Evolutionary conservation across 2,888 invertebrate genomes (phyloP).

Genomic region (Oegoconia quadripuncta): DNA sequence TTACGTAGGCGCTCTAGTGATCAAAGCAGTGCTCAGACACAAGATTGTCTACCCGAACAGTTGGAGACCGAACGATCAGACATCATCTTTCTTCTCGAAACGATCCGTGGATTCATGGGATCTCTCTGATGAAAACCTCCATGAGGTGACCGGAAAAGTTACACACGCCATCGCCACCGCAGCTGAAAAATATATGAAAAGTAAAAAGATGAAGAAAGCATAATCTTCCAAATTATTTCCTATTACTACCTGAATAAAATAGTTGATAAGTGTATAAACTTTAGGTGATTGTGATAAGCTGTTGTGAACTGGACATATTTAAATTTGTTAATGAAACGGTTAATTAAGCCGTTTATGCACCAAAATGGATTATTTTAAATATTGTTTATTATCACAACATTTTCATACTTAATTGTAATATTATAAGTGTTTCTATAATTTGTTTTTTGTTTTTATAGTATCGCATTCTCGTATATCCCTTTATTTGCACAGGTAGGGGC

Average conservation of each 20-base stretch:
- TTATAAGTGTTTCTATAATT: too few relatives aligned
- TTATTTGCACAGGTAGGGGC: too few relatives aligned
- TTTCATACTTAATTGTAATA: too few relatives aligned
- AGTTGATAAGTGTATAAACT: slow-evolving; percentile 13
- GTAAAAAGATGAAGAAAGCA: slow-evolving; percentile 26
- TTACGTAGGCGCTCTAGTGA: slow-evolving; percentile 84
- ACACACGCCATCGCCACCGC: slow-evolving; percentile 62
- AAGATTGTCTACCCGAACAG: slow-evolving; percentile 83
- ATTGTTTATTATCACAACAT: slow-evolving; percentile 70
- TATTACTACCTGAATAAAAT: slow-evolving; percentile 14
- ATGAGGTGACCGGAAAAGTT: slow-evolving; percentile 68
- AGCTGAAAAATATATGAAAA: slow-evolving; percentile 57
- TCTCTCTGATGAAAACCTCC: slow-evolving; percentile 68
- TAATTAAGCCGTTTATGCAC: too few relatives aligned
- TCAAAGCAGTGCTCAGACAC: slow-evolving; percentile 85
- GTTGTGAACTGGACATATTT: slow-evolving; percentile 74
- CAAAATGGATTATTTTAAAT: slow-evolving; percentile 36
- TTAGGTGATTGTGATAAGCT: slow-evolving; percentile 11
- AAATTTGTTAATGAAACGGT: too few relatives aligned
- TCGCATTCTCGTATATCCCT: too few relatives aligned
- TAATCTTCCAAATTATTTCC: too few relatives aligned
- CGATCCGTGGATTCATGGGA: slow-evolving; percentile 64
- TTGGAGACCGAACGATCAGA: slow-evolving; percentile 61
- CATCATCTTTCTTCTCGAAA: slow-evolving; percentile 62
- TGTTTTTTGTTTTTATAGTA: too few relatives aligned